These are phyloP conservation scores for Drosophila rubida DNA, from an alignment of 2,888 invertebrate species.

Conservation along the genomic window DNA sequence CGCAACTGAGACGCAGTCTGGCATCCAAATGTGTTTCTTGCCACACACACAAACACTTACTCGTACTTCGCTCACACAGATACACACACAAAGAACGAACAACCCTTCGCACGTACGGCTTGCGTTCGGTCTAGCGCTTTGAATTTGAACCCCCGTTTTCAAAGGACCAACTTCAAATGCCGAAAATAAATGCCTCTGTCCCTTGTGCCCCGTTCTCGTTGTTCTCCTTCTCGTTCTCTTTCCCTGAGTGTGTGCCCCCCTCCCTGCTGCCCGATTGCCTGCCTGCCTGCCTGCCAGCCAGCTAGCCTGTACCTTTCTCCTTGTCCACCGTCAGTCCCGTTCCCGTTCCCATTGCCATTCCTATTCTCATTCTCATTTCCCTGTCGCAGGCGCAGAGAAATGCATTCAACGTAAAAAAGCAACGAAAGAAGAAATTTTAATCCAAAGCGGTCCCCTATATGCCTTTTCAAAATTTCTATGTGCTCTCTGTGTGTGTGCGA, in stretches of 20 bases:
- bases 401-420: slow-evolving; percentile 64
- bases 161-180: slow-evolving; percentile 81
- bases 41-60: slow-evolving; percentile 21
- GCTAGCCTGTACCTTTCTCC: not conserved
- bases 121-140: slow-evolving; percentile 75
- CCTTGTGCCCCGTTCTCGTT: slow-evolving; percentile 54
- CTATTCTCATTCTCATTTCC: slow-evolving; percentile 4
- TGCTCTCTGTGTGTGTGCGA: slow-evolving; percentile 22
- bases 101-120: slow-evolving; percentile 72
- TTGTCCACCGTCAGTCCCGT: slow-evolving; percentile 4
- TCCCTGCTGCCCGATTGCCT: no score
- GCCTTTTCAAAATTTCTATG: slow-evolving; percentile 32
- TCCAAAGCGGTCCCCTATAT: slow-evolving; percentile 69
- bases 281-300: no score
- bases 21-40: slow-evolving; percentile 77
- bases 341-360: no score
- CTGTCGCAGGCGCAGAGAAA: slow-evolving; percentile 63
- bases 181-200: slow-evolving; percentile 76
- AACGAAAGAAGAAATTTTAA: slow-evolving; percentile 72
- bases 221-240: not conserved
- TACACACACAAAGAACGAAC: slow-evolving; percentile 42
- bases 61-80: slow-evolving; percentile 6
- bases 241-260: not conserved
- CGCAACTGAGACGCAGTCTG: slow-evolving; percentile 71
- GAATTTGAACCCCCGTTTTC: slow-evolving; percentile 78